A percentile compares a stretch with the other conserved stretches of the same genome.
phyloP scores from a whole-genome alignment of 2,113 vertebrate genomes.

The Dendropsophus ebraccatus region DNA sequence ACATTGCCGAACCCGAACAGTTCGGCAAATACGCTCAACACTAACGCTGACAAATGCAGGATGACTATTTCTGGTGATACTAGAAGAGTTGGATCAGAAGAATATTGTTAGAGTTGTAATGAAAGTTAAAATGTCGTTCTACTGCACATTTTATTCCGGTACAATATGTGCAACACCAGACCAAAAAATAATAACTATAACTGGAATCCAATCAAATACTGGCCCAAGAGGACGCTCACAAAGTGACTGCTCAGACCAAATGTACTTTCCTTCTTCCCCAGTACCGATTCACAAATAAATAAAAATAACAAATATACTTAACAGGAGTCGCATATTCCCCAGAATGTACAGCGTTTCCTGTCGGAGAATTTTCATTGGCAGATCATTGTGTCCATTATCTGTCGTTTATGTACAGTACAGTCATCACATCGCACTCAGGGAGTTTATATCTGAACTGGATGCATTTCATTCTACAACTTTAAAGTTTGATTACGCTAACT shows the following conservation, averaged over 20 bases:
- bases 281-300: background rate
- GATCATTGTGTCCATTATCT: slow-evolving; percentile 8
- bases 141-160: background rate
- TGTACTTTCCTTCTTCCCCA: background rate
- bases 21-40: too few relatives aligned
- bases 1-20: too few relatives aligned
- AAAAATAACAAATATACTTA: slow-evolving; percentile 13
- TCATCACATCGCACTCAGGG: background rate
- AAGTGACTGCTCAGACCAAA: slow-evolving; percentile 7
- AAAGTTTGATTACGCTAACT: slow-evolving; percentile 12
- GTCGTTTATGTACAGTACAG: background rate
- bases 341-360: background rate
- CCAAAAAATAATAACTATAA: background rate
- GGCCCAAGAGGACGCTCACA: slow-evolving; percentile 19
- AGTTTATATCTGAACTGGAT: slow-evolving; percentile 22
- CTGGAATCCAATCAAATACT: background rate
- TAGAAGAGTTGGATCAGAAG: too few relatives aligned
- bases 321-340: background rate
- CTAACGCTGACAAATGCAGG: too few relatives aligned
- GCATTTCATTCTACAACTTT: slow-evolving; percentile 21
- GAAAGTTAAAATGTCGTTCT: background rate
- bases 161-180: background rate
- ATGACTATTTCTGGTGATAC: too few relatives aligned
- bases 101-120: too few relatives aligned
- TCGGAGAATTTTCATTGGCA: slow-evolving; percentile 11